Evolutionary conservation across 2,113 vertebrate genomes (phyloP).

Genomic region (Oophaga pumilio): DNA sequence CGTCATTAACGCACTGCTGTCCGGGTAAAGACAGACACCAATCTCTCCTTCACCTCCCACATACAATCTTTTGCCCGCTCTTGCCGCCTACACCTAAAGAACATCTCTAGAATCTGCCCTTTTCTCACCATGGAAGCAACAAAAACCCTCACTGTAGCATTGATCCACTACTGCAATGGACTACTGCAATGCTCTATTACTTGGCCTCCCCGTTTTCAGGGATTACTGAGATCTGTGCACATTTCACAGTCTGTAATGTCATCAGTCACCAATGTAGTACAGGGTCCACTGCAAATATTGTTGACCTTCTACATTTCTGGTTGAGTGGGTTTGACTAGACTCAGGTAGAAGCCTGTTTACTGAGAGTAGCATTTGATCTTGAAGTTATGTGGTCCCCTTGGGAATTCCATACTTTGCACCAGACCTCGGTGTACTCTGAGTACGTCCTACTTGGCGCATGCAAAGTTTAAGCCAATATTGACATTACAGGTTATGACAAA

Average conservation of each 20-base stretch:
- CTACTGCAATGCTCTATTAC: too few relatives aligned
- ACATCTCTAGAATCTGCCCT: too few relatives aligned
- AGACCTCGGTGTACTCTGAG: not conserved
- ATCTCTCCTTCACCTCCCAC: too few relatives aligned
- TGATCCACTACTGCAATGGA: too few relatives aligned
- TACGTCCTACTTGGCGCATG: not conserved
- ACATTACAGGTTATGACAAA: conserved; percentile 48
- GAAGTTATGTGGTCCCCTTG: conserved; percentile 32
- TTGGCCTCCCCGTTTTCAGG: too few relatives aligned
- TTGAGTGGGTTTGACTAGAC: conserved; percentile 45
- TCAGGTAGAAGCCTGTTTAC: conserved; percentile 18
- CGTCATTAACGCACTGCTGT: not conserved
- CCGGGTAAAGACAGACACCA: not conserved
- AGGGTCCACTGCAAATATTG: conserved; percentile 51
- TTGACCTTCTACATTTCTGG: conserved; percentile 41
- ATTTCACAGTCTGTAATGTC: conserved; percentile 27
- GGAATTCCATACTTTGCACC: conserved; percentile 19
- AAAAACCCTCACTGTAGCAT: too few relatives aligned
- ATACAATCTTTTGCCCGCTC: too few relatives aligned
- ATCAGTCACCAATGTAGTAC: conserved; percentile 7
- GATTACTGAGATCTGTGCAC: conserved; percentile 27
- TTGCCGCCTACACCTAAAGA: too few relatives aligned
- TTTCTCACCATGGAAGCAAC: too few relatives aligned
- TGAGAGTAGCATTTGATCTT: conserved; percentile 33
- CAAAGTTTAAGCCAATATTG: conserved; percentile 44